Evolutionary conservation across 2,797 vertebrate species (phyloP).

Genomic region (Eidolon dupreanum): DNA sequence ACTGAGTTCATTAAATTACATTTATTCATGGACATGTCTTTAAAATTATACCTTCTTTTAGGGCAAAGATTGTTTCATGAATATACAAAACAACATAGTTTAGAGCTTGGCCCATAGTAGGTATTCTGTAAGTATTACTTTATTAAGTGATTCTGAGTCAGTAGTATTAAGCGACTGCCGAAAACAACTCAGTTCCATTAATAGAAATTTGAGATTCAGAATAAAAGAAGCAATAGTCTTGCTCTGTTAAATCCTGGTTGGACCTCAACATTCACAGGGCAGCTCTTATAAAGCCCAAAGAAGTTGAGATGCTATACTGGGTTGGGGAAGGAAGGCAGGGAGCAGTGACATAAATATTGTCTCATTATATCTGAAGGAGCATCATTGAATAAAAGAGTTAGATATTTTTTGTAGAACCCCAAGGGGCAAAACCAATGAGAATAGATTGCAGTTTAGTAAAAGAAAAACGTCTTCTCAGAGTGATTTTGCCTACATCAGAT

Average conservation of each 20-base stretch:
- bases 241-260: constrained; percentile 5
- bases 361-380: not conserved
- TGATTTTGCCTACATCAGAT: not conserved
- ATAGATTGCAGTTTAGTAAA: not conserved
- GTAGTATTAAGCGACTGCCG: not conserved
- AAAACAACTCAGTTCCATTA: constrained; percentile 21
- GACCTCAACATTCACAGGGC: not conserved
- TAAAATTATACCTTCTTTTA: not conserved
- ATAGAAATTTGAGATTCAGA: constrained; percentile 3
- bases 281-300: not conserved
- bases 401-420: not conserved
- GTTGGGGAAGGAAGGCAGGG: not conserved
- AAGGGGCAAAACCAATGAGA: not conserved
- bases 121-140: constrained; percentile 17
- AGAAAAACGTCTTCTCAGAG: not conserved
- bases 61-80: not conserved
- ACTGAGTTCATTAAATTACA: constrained; percentile 27
- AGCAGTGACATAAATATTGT: not conserved
- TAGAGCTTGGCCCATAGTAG: not conserved
- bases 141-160: constrained; percentile 40
- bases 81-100: not conserved
- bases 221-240: not conserved
- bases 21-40: not conserved
- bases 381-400: constrained; percentile 1
- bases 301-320: not conserved